Percentiles rank a stretch among this genome's conserved stretches.
phyloP scores from a whole-genome alignment of 2,888 invertebrate species.

The Synergus japonicus region DNA sequence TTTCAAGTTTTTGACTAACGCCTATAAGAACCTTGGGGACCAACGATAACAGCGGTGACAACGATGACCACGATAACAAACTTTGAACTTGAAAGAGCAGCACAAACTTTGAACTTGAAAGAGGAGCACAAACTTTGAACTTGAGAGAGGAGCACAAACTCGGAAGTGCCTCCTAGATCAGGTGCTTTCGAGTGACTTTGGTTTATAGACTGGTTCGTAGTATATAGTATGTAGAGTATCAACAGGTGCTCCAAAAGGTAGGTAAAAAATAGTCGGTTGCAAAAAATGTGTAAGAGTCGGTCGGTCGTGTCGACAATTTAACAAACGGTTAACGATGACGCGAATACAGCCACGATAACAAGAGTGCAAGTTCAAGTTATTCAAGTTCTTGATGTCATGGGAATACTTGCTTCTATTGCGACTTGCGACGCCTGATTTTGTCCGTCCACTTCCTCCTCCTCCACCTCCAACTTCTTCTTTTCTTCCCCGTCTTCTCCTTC shows the following conservation, averaged over 20 bases:
- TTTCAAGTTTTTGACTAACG: not conserved
- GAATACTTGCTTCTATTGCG: conserved; percentile 48
- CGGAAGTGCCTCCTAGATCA: conserved; percentile 23
- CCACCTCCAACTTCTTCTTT: conserved; percentile 50
- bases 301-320: conserved; percentile 37
- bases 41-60: conserved; percentile 42
- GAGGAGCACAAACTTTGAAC: conserved; percentile 24
- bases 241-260: conserved; percentile 58
- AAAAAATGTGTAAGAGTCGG: conserved; percentile 41
- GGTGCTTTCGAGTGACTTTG: conserved; percentile 49
- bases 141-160: conserved; percentile 22
- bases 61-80: conserved; percentile 32
- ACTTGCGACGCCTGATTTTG: conserved; percentile 30
- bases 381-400: conserved; percentile 24
- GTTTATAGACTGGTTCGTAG: conserved; percentile 47
- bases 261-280: conserved; percentile 53
- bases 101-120: conserved; percentile 26
- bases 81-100: conserved; percentile 20
- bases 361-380: conserved; percentile 4
- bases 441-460: conserved; percentile 45
- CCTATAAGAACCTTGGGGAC: conserved; percentile 7
- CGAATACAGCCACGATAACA: not conserved
- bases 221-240: conserved; percentile 53
- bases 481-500: conserved; percentile 46
- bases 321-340: not conserved